These are phyloP conservation scores for Stratiomys singularior DNA, from an alignment of 2,888 invertebrate species.

Conservation along the genomic window DNA sequence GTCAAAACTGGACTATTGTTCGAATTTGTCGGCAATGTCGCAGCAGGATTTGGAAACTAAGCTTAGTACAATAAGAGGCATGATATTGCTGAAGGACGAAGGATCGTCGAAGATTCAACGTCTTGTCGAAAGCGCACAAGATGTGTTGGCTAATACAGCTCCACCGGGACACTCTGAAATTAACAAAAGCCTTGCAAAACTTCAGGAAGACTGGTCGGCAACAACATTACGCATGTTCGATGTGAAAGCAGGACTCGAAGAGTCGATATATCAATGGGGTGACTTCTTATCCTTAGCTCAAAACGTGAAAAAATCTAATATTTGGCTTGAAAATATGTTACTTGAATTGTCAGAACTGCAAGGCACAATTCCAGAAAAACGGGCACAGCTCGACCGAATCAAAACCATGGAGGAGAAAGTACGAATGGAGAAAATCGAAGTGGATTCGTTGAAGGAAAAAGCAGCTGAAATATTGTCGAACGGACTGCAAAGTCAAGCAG, in stretches of 20 bases:
- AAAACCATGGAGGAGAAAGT: conserved; percentile 89
- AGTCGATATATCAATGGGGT: conserved; percentile 91
- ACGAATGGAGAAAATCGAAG: conserved; percentile 88
- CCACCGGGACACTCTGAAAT: conserved; percentile 88
- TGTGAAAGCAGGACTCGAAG: conserved; percentile 86
- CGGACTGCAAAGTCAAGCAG: conserved; percentile 85
- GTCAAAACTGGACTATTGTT: conserved; percentile 87
- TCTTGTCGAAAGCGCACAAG: conserved; percentile 90
- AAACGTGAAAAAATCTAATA: conserved; percentile 82
- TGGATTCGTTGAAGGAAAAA: conserved; percentile 85
- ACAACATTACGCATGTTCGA: conserved; percentile 89
- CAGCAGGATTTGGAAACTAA: conserved; percentile 89
- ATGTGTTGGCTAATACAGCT: conserved; percentile 90
- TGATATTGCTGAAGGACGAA: conserved; percentile 91
- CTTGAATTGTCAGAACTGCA: conserved; percentile 80
- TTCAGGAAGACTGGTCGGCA: conserved; percentile 92
- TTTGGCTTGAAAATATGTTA: conserved; percentile 78
- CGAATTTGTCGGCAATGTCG: conserved; percentile 81
- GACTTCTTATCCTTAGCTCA: conserved; percentile 90
- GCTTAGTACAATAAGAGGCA: conserved; percentile 84
- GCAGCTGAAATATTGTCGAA: conserved; percentile 86
- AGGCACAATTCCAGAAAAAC: conserved; percentile 86
- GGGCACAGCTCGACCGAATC: conserved; percentile 84
- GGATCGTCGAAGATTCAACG: conserved; percentile 89
- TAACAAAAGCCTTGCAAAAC: conserved; percentile 80